phyloP scores from a whole-genome alignment of 2,797 vertebrate genomes.

The Cryptoblepharus egeriae region DNA sequence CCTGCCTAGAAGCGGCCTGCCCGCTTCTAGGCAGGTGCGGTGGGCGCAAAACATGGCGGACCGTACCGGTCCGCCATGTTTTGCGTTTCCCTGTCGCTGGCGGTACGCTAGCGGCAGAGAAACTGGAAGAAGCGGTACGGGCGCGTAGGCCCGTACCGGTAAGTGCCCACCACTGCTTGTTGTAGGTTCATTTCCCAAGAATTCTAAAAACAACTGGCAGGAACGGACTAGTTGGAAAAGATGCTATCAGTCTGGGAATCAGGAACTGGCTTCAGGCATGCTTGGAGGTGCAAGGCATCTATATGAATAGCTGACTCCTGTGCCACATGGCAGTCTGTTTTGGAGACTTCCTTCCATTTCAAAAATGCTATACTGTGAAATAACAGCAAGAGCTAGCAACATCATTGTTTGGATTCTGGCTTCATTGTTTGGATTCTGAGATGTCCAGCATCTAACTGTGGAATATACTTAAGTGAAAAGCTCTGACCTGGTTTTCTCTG shows the following conservation, averaged over 20 bases:
- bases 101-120: too few species aligned
- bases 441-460: neutral
- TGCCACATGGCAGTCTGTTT: neutral
- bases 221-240: too few species aligned
- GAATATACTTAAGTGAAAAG: neutral
- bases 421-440: neutral
- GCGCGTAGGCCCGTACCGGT: too few species aligned
- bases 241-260: neutral
- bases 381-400: neutral
- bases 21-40: too few species aligned
- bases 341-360: neutral
- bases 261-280: neutral
- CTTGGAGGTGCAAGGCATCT: neutral
- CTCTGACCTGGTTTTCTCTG: neutral
- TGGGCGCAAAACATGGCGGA: too few species aligned
- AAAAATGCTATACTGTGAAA: neutral
- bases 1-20: too few species aligned
- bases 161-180: too few species aligned
- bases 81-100: too few species aligned
- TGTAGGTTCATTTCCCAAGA: too few species aligned
- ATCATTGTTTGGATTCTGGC: neutral
- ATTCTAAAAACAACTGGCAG: too few species aligned
- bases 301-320: neutral
- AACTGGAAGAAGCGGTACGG: too few species aligned
- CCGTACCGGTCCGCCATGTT: too few species aligned